These are phyloP conservation scores for Sceliomorpha sp. DNA, from an alignment of 2,888 invertebrate species.

Conservation along the genomic window DNA sequence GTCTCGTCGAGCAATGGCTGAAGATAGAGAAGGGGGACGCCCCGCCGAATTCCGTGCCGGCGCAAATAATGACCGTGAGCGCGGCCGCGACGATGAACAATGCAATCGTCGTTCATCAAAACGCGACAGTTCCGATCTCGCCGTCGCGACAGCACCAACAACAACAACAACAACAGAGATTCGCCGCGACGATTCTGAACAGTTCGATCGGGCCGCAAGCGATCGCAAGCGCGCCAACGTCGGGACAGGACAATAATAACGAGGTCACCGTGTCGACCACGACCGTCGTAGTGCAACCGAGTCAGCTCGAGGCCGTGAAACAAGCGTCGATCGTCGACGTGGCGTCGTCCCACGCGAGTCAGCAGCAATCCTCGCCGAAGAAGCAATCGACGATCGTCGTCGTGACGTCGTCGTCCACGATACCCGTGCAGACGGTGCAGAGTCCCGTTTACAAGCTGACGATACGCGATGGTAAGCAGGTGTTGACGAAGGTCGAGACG, in stretches of 20 bases:
- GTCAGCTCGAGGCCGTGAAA: background rate
- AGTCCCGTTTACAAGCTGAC: slow-evolving; percentile 84
- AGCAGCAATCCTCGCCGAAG: slow-evolving; percentile 56
- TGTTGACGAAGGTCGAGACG: slow-evolving; percentile 83
- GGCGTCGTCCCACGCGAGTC: slow-evolving; percentile 8
- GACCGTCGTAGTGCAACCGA: slow-evolving; percentile 8
- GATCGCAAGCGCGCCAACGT: too few species aligned
- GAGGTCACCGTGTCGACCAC: slow-evolving; percentile 22
- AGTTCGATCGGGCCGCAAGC: slow-evolving; percentile 1
- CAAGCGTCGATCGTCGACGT: too few species aligned
- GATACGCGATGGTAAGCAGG: slow-evolving; percentile 87
- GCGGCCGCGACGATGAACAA: slow-evolving; percentile 8
- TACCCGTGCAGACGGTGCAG: slow-evolving; percentile 59
- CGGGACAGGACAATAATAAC: too few species aligned
- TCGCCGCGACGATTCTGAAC: background rate
- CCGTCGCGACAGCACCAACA: slow-evolving; percentile 43
- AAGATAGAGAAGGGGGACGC: slow-evolving; percentile 91
- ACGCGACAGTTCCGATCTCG: slow-evolving; percentile 1
- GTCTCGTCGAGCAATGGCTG: slow-evolving; percentile 94
- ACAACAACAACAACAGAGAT: slow-evolving; percentile 41
- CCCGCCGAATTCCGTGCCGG: slow-evolving; percentile 78
- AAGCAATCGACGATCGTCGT: slow-evolving; percentile 69
- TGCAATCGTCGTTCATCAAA: background rate
- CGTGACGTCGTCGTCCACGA: slow-evolving; percentile 62
- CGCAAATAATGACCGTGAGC: slow-evolving; percentile 80